Evolutionary conservation across 2,113 vertebrate genomes (phyloP), one percentile per base, ranked within the genome.

Genomic region (Aspidoscelis tigris): DNA sequence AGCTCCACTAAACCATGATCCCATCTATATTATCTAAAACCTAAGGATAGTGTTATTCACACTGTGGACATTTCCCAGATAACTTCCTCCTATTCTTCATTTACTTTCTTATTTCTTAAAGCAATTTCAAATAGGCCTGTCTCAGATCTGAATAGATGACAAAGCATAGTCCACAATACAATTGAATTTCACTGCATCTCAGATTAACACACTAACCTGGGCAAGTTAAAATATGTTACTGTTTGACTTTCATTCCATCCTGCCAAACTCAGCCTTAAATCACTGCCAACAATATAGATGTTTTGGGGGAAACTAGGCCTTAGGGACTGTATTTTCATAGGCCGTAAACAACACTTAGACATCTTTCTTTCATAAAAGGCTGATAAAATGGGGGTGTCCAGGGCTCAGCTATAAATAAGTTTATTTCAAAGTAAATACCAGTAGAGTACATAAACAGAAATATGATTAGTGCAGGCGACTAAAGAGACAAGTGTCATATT

Each of bases 141-240:
- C 82, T 80, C 18, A 33, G 33, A 50, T 80, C 78, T 76, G 81
- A 73, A 87, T 69, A 80, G 64, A 86, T 80, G 77, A 70, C 64
- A 80, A 58, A 83, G 26, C 39, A 44, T 74, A 26, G 26, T 39
- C 39, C 69, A 83, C 61, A 41, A 70, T 83, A 3, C 64, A 44
- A 78, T 79, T 84, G 76, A 50, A 79, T 80, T 79, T 87, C 70
- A 64, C 41, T 61, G n/a, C 12, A 41, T 39, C 66, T 74, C 47
- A 50, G 64, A 58, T 43, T 75, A 77, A 80, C 78, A 69, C 39
- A 33, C 39, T 78, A 47, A 39, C 33, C 39, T 80, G 50, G 70
- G 78, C 84, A 79, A 79, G 50, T 70, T 75, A 76, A 70, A 83
- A 87, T 72, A 73, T 76, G 80, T 73, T 58, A 33, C 69, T 86